Conservation (phyloP, 64 coral and sea anemone species). For the Porites australiensis region DNA sequence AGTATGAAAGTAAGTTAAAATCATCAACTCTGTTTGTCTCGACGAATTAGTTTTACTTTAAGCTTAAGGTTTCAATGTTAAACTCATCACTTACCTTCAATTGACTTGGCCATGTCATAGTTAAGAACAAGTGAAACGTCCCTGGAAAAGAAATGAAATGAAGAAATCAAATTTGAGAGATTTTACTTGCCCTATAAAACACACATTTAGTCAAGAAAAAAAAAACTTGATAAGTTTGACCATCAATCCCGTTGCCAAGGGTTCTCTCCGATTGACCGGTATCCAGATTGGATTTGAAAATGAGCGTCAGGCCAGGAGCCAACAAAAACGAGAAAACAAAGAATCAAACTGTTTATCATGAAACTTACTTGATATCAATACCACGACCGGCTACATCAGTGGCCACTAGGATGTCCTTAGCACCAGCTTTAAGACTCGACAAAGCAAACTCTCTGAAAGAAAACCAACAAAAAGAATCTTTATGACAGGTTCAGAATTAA, state of each 20-base stretch:
- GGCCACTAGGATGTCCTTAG: constrained; percentile 95
- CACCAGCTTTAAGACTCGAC: constrained; percentile 93
- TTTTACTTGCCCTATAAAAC: neutral
- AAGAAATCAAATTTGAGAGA: neutral
- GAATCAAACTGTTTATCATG: no score
- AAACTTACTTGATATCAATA: constrained; percentile 97
- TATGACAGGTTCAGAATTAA: no score
- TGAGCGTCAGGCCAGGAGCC: no score
- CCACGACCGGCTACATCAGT: constrained; percentile 99
- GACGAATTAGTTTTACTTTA: no score
- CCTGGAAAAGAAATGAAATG: constrained; percentile 59
- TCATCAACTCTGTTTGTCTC: no score
- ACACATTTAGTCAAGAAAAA: no score
- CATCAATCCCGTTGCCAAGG: no score
- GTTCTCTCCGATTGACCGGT: neutral
- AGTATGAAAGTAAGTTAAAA: no score
- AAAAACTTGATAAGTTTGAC: no score
- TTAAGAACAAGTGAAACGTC: constrained; percentile 97
- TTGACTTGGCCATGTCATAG: constrained; percentile 99
- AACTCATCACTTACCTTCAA: constrained; percentile 77
- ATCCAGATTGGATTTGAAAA: no score
- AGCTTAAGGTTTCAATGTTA: neutral
- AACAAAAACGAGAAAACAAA: neutral
- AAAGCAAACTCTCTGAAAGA: constrained; percentile 95
- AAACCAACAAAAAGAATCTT: neutral